Evolutionary conservation across 2,113 vertebrate species (phyloP).

Genomic region (Mustela lutreola): DNA sequence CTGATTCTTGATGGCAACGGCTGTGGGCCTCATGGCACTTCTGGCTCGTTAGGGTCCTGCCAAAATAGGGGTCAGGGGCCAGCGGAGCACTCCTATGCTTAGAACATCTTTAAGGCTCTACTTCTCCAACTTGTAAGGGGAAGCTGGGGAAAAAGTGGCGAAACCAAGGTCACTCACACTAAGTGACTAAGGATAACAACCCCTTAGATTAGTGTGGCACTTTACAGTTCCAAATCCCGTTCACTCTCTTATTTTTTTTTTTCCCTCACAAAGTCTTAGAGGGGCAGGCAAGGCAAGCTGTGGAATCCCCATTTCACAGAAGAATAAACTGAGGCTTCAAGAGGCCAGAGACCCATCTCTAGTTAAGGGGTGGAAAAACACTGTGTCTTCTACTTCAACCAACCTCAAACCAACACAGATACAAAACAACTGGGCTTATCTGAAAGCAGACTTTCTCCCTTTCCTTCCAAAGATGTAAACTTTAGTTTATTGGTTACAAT

Average conservation of each 20-base stretch:
- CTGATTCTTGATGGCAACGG: background rate
- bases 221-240: background rate
- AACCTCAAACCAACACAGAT: background rate
- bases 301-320: background rate
- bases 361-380: background rate
- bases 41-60: fast-evolving
- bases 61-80: fast-evolving
- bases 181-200: background rate
- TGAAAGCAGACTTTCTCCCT: background rate
- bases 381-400: background rate
- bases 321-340: background rate
- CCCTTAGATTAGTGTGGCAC: background rate
- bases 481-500: background rate
- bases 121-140: background rate
- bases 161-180: too few species aligned
- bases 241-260: background rate
- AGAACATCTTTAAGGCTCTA: background rate
- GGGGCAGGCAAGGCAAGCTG: background rate
- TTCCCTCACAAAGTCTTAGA: background rate
- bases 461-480: background rate
- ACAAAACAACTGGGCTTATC: background rate
- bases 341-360: background rate
- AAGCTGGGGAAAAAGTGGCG: background rate
- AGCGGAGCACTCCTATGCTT: background rate
- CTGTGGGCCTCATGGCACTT: background rate